These are phyloP conservation scores for Rhabditoides inermis DNA, from an alignment of 2,888 invertebrate species.

Conservation along the genomic window DNA sequence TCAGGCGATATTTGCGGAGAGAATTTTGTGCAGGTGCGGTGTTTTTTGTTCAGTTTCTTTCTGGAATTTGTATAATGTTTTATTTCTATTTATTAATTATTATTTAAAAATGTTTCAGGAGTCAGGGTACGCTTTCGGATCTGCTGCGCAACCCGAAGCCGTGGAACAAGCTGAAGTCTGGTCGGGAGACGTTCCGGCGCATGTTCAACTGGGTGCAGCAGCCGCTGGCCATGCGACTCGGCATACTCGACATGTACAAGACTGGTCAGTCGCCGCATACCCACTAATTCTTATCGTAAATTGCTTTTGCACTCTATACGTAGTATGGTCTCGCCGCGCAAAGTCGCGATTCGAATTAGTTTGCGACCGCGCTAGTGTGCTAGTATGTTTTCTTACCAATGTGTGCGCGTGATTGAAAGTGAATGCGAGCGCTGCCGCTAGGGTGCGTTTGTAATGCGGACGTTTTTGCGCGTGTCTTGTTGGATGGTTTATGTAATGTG, in stretches of 20 bases:
- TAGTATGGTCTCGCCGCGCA: too few relatives aligned
- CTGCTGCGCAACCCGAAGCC: conserved; percentile 52
- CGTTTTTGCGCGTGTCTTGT: too few relatives aligned
- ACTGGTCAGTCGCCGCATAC: too few relatives aligned
- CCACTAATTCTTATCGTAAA: too few relatives aligned
- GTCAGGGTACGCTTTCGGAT: conserved; percentile 52
- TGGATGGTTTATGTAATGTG: too few relatives aligned
- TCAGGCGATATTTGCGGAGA: conserved; percentile 65
- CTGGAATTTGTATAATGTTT: neutral
- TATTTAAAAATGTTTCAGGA: conserved; percentile 25
- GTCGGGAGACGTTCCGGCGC: conserved; percentile 51
- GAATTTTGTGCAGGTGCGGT: conserved; percentile 35
- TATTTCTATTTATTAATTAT: neutral
- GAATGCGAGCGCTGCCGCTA: too few relatives aligned
- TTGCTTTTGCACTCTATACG: too few relatives aligned
- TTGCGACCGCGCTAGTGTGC: too few relatives aligned
- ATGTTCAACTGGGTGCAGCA: conserved; percentile 52
- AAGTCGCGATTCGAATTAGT: too few relatives aligned
- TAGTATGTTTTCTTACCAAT: too few relatives aligned
- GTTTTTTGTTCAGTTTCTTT: neutral
- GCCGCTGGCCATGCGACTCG: conserved; percentile 39
- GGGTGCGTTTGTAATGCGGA: too few relatives aligned
- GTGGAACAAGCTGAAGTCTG: conserved; percentile 52
- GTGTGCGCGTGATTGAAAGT: too few relatives aligned
- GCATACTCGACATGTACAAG: conserved; percentile 49